These are phyloP conservation scores for Coccyzus lansbergi DNA, from an alignment of 2,797 vertebrate species.

Conservation along the genomic window DNA sequence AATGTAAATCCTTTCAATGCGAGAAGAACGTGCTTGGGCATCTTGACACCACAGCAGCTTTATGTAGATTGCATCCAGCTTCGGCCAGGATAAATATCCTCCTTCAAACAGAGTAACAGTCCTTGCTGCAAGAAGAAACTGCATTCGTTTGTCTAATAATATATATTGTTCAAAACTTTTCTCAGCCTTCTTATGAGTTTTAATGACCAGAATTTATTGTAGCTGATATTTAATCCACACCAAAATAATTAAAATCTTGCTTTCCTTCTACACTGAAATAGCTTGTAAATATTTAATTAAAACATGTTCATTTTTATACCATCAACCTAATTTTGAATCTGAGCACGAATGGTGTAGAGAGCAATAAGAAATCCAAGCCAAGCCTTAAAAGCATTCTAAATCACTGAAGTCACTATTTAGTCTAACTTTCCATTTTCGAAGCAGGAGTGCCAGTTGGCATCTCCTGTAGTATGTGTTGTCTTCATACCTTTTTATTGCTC, in stretches of 20 bases:
- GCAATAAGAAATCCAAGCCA: conserved; percentile 22
- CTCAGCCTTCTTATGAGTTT: not conserved
- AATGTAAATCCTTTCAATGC: not conserved
- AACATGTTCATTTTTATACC: not conserved
- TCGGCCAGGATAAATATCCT: not conserved
- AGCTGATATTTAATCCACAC: not conserved
- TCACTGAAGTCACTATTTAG: conserved; percentile 68
- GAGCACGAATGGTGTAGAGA: not conserved
- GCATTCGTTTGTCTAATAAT: not conserved
- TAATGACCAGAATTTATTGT: not conserved
- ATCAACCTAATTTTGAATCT: not conserved
- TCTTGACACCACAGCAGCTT: not conserved
- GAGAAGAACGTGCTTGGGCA: not conserved
- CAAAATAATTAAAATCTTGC: not conserved
- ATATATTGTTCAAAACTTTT: not conserved
- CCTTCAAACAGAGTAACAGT: not conserved
- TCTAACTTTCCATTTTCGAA: conserved; percentile 47
- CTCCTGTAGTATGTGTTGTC: not conserved
- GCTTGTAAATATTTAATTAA: conserved; percentile 1
- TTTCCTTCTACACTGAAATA: not conserved
- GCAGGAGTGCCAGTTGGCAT: conserved; percentile 53
- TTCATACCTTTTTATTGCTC: conserved; percentile 43
- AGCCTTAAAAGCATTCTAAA: conserved; percentile 64
- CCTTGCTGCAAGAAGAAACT: not conserved
- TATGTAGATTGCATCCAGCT: not conserved